Evolutionary conservation across 2,113 vertebrate species (phyloP), one percentile per base, ranked within the genome.

Genomic region (Taxidea taxus): DNA sequence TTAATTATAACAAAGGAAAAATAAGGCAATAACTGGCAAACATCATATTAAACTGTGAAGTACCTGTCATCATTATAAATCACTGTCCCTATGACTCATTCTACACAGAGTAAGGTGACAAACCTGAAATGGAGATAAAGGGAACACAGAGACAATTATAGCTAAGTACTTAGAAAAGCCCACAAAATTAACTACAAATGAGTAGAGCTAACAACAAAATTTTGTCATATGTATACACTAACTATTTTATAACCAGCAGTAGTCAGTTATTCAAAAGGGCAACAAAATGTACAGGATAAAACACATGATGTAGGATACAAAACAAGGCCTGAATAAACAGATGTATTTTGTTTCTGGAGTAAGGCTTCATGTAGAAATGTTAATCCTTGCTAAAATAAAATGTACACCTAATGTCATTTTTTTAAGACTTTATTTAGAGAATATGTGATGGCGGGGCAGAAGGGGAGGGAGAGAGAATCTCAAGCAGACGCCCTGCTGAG

Each of bases 1-100:
- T n/a, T 90, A 90, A 78, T 90, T 70, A 44, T 42, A 93, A 54
- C 60, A 90, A 85, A 77, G n/a, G 20, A 94, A 72, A 88, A 56
- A 80, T 13, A 44, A 42, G 34, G n/a, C 8, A 66, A 77, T 39
- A 60, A 92, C 27, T 15, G 39, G 27, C 54, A 34, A 64, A 42
- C 25, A 75, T 44, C 62, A 68, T 64, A 72, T 58, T n/a, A 37
- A 70, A 29, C 21, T 88, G 37, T 66, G 49, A 84, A 90, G 42
- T 54, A 80, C n/a, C 54, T 39, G 16, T 42, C 42, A 85, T 11
- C 64, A 77, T n/a, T 90, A 86, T 47, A 11, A 75, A 42, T 62
- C 54, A 80, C 47, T 15, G 68, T 20, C 34, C 51, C 44, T 72
- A 85, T 64, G 58, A 62, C 42, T 84, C 56, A 44, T 75, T 64